phyloP scores from a whole-genome alignment of 2,113 vertebrate genomes.

The Chlamydotis undulata region DNA sequence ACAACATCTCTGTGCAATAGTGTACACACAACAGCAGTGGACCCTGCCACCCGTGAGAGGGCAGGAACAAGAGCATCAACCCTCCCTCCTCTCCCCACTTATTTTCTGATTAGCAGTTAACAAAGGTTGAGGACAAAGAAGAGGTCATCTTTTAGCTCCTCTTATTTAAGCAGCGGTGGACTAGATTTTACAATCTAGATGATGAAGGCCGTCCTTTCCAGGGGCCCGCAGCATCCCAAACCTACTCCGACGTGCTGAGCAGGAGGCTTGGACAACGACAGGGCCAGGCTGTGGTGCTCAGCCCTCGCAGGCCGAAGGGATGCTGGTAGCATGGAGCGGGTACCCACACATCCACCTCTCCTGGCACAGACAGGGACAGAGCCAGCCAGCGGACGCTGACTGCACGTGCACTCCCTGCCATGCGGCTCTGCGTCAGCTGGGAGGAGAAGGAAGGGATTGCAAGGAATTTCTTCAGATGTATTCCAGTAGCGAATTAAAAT shows the following conservation, averaged over 20 bases:
- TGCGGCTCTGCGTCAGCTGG: not conserved
- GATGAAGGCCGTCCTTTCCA: not conserved
- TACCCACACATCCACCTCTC: not conserved
- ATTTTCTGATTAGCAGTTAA: not conserved
- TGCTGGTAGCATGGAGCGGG: accelerated
- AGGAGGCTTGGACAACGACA: not conserved
- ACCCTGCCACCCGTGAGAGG: not conserved
- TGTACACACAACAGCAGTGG: not conserved
- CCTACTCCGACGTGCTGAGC: accelerated
- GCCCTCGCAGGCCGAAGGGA: accelerated
- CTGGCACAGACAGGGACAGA: not conserved
- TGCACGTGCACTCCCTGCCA: not conserved
- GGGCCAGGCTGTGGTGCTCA: accelerated
- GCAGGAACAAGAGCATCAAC: not conserved
- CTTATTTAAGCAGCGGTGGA: not conserved
- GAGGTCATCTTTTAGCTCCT: not conserved
- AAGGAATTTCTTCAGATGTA: constrained; percentile 13
- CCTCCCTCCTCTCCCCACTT: not conserved
- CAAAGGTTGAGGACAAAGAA: not conserved
- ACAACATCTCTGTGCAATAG: not conserved
- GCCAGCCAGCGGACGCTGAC: not conserved
- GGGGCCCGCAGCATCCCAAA: not conserved
- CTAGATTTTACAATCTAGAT: not conserved
- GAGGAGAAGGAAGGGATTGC: not conserved
- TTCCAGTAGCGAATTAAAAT: constrained; percentile 47